phyloP scores from a whole-genome alignment of 2,888 invertebrate genomes.

The Temnothorax ravouxi region DNA sequence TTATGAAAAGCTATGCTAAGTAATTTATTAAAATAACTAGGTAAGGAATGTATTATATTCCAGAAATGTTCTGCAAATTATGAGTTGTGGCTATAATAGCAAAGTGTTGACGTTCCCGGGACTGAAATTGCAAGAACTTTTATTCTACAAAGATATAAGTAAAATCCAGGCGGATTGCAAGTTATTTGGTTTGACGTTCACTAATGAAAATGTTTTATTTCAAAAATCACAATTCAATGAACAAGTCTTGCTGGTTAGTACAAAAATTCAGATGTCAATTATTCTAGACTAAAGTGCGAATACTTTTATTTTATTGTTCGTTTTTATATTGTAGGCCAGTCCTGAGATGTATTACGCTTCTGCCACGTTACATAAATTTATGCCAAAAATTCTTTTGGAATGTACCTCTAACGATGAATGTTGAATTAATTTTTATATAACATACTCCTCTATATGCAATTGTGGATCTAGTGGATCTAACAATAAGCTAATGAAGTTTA shows the following conservation, averaged over 20 bases:
- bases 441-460: not conserved
- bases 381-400: constrained; percentile 76
- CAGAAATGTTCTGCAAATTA: constrained; percentile 88
- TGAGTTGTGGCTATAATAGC: constrained; percentile 89
- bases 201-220: constrained; percentile 84
- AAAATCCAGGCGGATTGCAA: constrained; percentile 86
- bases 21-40: constrained; percentile 36
- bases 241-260: constrained; percentile 86
- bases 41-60: constrained; percentile 67
- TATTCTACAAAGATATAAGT: constrained; percentile 86
- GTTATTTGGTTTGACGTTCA: constrained; percentile 87
- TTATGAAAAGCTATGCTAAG: constrained; percentile 35
- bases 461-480: not conserved
- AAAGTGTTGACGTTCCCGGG: constrained; percentile 87
- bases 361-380: constrained; percentile 66
- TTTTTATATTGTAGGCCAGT: constrained; percentile 72
- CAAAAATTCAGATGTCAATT: constrained; percentile 25
- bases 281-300: not conserved
- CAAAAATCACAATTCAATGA: constrained; percentile 86
- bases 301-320: constrained; percentile 29
- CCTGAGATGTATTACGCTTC: constrained; percentile 76
- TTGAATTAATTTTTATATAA: constrained; percentile 5
- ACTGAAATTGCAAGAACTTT: constrained; percentile 85
- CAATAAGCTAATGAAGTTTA: not conserved
- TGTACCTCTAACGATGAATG: constrained; percentile 20